Percentiles rank a stretch among this genome's conserved stretches.
These are phyloP conservation scores for Corythornis cristatus DNA, from an alignment of 2,113 vertebrate genomes.

Conservation along the genomic window DNA sequence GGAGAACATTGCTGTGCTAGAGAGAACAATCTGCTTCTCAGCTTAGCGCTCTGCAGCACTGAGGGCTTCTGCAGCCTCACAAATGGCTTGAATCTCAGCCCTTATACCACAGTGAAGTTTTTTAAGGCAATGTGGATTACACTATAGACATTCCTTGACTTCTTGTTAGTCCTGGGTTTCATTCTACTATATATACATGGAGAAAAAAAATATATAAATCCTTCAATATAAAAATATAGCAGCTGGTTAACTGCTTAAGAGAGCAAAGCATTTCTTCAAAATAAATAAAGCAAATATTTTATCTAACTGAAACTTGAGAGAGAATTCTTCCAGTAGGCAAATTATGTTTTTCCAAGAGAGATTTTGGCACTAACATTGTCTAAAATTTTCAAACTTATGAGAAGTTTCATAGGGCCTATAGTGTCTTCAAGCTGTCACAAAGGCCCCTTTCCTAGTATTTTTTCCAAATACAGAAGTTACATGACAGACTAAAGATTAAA, in stretches of 20 bases:
- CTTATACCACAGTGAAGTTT: background rate
- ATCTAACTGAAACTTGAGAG: background rate
- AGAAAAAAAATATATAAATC: background rate
- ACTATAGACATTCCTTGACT: background rate
- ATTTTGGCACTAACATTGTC: background rate
- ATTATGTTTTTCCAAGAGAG: background rate
- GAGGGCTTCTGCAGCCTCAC: background rate
- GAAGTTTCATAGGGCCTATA: background rate
- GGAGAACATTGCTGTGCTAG: background rate
- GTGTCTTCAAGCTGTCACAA: background rate
- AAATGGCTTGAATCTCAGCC: background rate
- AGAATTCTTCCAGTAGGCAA: background rate
- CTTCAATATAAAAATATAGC: background rate
- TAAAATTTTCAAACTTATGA: background rate
- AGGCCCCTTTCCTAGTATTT: background rate
- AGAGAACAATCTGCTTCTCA: background rate
- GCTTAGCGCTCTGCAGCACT: background rate
- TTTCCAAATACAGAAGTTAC: background rate
- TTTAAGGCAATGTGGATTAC: background rate
- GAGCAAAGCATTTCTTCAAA: background rate
- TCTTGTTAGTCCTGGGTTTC: background rate
- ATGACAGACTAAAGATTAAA: background rate
- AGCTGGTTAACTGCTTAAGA: background rate
- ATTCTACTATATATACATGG: background rate
- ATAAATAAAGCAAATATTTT: background rate